Evolutionary conservation across 2,888 invertebrate species (phyloP).

Genomic region (Caenorhabditis sp.): DNA sequence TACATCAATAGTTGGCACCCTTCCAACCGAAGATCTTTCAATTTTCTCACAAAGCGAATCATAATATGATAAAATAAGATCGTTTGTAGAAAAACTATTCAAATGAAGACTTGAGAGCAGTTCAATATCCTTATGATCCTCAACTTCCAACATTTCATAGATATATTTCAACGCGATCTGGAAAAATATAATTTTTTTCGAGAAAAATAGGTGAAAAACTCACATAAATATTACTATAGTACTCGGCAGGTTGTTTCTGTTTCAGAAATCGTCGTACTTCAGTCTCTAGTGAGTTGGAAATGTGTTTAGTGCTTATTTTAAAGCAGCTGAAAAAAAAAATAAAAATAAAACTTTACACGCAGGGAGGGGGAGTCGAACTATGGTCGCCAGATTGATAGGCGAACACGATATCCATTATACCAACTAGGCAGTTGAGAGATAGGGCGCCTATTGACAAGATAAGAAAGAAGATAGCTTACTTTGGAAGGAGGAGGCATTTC

Average conservation of each 20-base stretch:
- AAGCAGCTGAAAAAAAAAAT: constrained; percentile 35
- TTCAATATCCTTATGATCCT: constrained; percentile 29
- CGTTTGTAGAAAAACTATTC: constrained; percentile 50
- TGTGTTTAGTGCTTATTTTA: constrained; percentile 22
- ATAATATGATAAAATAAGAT: constrained; percentile 45
- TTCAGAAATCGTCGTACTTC: constrained; percentile 30
- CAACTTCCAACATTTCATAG: constrained; percentile 38
- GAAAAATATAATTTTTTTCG: neutral
- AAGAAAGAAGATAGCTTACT: constrained; percentile 13
- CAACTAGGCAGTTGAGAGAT: no score
- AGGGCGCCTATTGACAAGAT: no score
- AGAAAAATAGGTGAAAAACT: constrained; percentile 8
- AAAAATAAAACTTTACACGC: no score
- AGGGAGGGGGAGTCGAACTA: no score
- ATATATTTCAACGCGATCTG: constrained; percentile 36
- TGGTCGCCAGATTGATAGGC: no score
- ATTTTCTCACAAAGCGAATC: constrained; percentile 42
- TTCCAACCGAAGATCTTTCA: constrained; percentile 13
- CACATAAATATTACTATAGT: constrained; percentile 49
- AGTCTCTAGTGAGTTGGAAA: constrained; percentile 21
- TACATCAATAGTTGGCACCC: constrained; percentile 26
- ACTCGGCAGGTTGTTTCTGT: constrained; percentile 40
- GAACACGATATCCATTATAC: no score
- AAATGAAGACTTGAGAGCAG: constrained; percentile 25
- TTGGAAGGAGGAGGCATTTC: constrained; percentile 39